These are phyloP conservation scores for Dryobota labecula DNA, from an alignment of 2,888 invertebrate species.

Conservation along the genomic window DNA sequence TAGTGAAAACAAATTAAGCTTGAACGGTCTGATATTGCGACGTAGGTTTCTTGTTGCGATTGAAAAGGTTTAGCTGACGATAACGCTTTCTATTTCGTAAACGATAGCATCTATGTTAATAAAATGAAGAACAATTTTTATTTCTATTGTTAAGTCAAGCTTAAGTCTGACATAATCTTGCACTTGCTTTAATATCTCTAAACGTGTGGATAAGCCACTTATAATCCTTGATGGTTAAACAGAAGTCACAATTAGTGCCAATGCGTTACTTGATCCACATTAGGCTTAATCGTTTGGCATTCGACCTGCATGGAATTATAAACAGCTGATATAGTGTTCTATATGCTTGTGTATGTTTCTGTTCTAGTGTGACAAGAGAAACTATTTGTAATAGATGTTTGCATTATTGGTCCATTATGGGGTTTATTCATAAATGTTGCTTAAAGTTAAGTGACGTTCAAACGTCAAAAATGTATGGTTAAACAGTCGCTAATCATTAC, in stretches of 20 bases:
- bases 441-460: too few relatives aligned
- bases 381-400: conserved; percentile 10
- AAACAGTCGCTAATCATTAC: too few relatives aligned
- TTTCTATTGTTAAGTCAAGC: conserved; percentile 1
- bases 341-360: conserved; percentile 17
- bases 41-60: conserved; percentile 49
- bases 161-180: background rate
- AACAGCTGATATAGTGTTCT: conserved; percentile 29
- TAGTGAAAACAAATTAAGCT: conserved; percentile 68
- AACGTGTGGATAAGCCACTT: conserved; percentile 16
- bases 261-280: conserved; percentile 55
- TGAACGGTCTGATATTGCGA: conserved; percentile 56
- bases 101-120: conserved; percentile 27
- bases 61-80: conserved; percentile 59
- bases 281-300: conserved; percentile 56
- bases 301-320: conserved; percentile 53
- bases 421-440: too few relatives aligned
- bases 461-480: too few relatives aligned
- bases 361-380: background rate
- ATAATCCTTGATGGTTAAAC: conserved; percentile 38
- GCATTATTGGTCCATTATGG: too few relatives aligned
- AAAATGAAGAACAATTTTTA: conserved; percentile 12
- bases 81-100: conserved; percentile 39
- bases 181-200: conserved; percentile 8
- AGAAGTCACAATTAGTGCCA: conserved; percentile 56